Evolutionary conservation across 2,797 vertebrate species (phyloP), one percentile per base, ranked within the genome.

Genomic region (Phoxinus dragarum): DNA sequence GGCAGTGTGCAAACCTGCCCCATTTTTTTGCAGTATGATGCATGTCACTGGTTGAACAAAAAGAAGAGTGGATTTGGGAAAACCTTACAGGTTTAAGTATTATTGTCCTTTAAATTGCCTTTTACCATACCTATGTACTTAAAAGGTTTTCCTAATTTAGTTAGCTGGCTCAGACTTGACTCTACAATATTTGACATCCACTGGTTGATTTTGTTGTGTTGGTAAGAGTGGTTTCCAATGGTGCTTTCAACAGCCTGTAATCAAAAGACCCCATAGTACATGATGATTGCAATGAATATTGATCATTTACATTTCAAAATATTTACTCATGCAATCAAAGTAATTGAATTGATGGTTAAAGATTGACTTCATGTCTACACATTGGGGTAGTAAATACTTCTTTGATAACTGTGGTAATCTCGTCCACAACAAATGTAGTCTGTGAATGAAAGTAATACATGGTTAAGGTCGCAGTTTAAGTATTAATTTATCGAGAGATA

Each of bases 11-110:
- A 99, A 90, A 38, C 98, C 98, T 16, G 98, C 98, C 78, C 98
- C 97, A 10, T 97, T 99, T 93, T 98, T 99, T 86, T 99, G 98
- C 97, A 98, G 98, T 87, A 98, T 97, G 78, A 98, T 94, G 88
- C 97, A 98, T 54, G 95, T 98, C 73, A 97, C 98, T 98, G 91
- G 7, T 67, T 68, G 11, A 52, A 76, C 16, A 84, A 77, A 80
- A 5, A 77, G 4, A 81, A 44, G 19, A 1, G 27, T 66, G 12
- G 21, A 47, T 49, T 67, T 67, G 61, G 42, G n/a, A 9, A 7
- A 14, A 77, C 17, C 23, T 8, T 10, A 11, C 23, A 12, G 16
- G 17, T 82, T 64, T 75, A 77, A 52, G 21, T 40, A 36, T 40
- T 19, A 6, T n/a, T 61, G 40, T 44, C 7, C 0, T 73, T 36